These are phyloP conservation scores for Isoperla grammatica DNA, from an alignment of 2,888 invertebrate genomes.

Conservation along the genomic window DNA sequence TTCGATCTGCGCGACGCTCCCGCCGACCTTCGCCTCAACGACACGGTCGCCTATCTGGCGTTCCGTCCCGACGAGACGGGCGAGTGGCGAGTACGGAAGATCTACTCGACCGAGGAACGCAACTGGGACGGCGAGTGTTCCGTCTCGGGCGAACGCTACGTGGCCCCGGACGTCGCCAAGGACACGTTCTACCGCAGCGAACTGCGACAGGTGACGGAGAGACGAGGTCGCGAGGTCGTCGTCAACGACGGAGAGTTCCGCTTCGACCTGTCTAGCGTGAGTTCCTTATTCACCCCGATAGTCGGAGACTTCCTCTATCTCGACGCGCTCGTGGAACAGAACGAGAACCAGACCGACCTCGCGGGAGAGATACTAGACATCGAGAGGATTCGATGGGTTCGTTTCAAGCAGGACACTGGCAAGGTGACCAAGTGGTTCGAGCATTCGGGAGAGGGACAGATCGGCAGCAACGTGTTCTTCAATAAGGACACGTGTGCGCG, in stretches of 20 bases:
- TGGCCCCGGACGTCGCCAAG: slow-evolving; percentile 19
- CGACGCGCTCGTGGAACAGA: slow-evolving; percentile 55
- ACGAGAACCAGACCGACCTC: slow-evolving; percentile 50
- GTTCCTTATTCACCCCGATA: slow-evolving; percentile 59
- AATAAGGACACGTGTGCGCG: slow-evolving; percentile 49
- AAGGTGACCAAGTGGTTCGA: slow-evolving; percentile 45
- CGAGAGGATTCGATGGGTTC: slow-evolving; percentile 53
- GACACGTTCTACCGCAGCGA: slow-evolving; percentile 41
- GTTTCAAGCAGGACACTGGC: slow-evolving; percentile 52
- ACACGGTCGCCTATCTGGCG: slow-evolving; percentile 52
- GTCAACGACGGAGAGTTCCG: slow-evolving; percentile 52
- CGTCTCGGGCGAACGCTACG: neutral
- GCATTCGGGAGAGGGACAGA: slow-evolving; percentile 44
- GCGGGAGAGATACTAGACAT: slow-evolving; percentile 57
- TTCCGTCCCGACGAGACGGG: slow-evolving; percentile 46
- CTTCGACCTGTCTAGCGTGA: slow-evolving; percentile 56
- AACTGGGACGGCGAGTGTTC: slow-evolving; percentile 44
- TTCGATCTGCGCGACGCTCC: slow-evolving; percentile 47
- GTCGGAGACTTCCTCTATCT: slow-evolving; percentile 65
- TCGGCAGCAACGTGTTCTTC: slow-evolving; percentile 57
- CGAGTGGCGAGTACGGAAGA: slow-evolving; percentile 50
- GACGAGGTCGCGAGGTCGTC: slow-evolving; percentile 42
- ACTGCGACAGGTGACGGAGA: slow-evolving; percentile 39
- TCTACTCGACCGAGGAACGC: slow-evolving; percentile 48
- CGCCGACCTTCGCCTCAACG: slow-evolving; percentile 47